A percentile compares a stretch with the other conserved stretches of the same genome.
Conservation (phyloP, 1,140 invertebrate genomes). For the Asbolus verrucosus region DNA sequence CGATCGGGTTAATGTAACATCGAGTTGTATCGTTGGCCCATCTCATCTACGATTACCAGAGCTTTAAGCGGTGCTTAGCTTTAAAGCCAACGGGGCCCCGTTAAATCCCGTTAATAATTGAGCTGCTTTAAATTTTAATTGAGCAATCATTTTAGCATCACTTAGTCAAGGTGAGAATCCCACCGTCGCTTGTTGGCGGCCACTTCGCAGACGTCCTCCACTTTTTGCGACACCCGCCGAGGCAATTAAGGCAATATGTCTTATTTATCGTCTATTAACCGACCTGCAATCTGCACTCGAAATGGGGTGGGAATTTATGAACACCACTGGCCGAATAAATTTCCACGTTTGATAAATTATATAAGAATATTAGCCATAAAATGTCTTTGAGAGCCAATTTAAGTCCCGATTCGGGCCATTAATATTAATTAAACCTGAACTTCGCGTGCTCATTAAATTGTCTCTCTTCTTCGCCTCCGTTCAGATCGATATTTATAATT, state of each 20-base stretch:
- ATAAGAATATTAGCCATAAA: conserved; percentile 52
- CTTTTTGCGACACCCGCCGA: conserved; percentile 4
- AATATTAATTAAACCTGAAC: conserved; percentile 55
- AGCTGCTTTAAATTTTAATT: conserved; percentile 50
- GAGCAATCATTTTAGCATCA: conserved; percentile 48
- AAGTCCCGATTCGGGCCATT: conserved; percentile 48
- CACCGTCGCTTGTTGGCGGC: conserved; percentile 32
- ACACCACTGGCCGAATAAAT: conserved; percentile 49
- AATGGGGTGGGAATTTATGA: conserved; percentile 51
- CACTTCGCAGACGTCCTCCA: conserved; percentile 18
- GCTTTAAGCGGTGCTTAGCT: conserved; percentile 36
- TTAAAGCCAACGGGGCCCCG: conserved; percentile 46
- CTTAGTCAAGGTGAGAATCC: conserved; percentile 43
- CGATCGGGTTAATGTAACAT: conserved; percentile 3
- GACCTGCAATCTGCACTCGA: conserved; percentile 47
- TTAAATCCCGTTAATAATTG: conserved; percentile 51
- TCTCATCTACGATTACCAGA: neutral
- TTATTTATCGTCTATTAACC: conserved; percentile 54
- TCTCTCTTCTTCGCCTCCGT: conserved; percentile 29
- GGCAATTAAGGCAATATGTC: conserved; percentile 48
- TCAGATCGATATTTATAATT: conserved; percentile 52
- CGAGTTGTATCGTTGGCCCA: neutral
- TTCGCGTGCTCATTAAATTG: conserved; percentile 45
- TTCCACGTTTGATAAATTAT: conserved; percentile 49
- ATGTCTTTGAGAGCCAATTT: conserved; percentile 54